Conservation (phyloP, 2,888 invertebrate species). For the Sthenelais limicola region DNA sequence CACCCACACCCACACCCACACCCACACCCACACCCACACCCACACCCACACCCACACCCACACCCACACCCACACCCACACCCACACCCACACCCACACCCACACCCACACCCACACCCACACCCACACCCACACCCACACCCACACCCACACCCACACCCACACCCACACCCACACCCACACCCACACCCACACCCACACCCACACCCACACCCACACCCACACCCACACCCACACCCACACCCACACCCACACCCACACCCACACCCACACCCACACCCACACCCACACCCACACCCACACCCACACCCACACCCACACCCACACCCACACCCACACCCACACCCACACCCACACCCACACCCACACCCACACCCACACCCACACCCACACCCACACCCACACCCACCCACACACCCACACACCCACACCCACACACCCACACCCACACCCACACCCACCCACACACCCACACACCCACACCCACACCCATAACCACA, state of each 20-base stretch:
- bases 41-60: too few relatives aligned
- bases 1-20: too few relatives aligned
- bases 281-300: not conserved
- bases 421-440: too few relatives aligned
- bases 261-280: not conserved
- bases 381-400: constrained; percentile 5
- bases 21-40: too few relatives aligned
- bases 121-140: not conserved
- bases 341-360: not conserved
- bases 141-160: not conserved
- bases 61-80: too few relatives aligned
- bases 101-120: not conserved
- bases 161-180: not conserved
- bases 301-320: not conserved
- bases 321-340: constrained; percentile 3
- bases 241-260: not conserved
- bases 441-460: too few relatives aligned
- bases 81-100: not conserved
- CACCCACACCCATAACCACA: too few relatives aligned
- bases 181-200: not conserved
- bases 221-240: not conserved
- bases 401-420: too few relatives aligned
- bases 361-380: not conserved
- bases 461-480: too few relatives aligned
- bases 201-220: not conserved